Evolutionary conservation across 2,797 vertebrate genomes (phyloP), one percentile per base, ranked within the genome.

Genomic region (Diplodus sargus): DNA sequence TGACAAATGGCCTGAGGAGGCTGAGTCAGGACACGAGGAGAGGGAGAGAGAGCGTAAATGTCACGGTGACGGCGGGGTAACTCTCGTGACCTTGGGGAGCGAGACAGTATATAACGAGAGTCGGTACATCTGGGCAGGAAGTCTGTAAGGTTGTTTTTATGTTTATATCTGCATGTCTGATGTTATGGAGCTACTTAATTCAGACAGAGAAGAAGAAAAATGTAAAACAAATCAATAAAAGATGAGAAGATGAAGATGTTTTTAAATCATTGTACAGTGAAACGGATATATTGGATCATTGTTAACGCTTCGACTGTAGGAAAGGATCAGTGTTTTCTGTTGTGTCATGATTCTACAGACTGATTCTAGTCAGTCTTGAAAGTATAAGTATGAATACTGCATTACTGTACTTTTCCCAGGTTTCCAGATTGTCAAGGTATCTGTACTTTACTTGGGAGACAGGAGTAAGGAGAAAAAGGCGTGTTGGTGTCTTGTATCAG

Each of bases 21-120:
- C 17, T 45, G 60, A 79, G 60, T 49, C 34, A 74, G 9, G 74
- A 66, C 22, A 43, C 49, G 23, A 54, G 18, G 66, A 65, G 64
- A 25, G 74, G 48, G 64, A 22, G 30, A 53, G 64, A 22, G 30
- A 53, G 20, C 64, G 53, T 72, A 78, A 85, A 81, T 77, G 75
- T 82, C 71, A 76, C 76, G 52, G 45, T 4, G 73, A 52, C 25
- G 63, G 13, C 17, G 62, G 51, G 54, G 14, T 53, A 81, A 47
- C 76, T 34, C 49, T 25, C 23, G 18, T 48, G 64, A 78, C 74
- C 52, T 43, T 18, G 12, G 71, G 45, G 48, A 78, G 48, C 9
- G 56, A 11, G 23, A 63, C 63, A 17, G 22, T 23, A 60, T 64
- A 34, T 7, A 61, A 9, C 34, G 59, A 8, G 58, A 85, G 76